phyloP scores from a whole-genome alignment of 2,888 invertebrate species.

The Yponomeuta malinellus region DNA sequence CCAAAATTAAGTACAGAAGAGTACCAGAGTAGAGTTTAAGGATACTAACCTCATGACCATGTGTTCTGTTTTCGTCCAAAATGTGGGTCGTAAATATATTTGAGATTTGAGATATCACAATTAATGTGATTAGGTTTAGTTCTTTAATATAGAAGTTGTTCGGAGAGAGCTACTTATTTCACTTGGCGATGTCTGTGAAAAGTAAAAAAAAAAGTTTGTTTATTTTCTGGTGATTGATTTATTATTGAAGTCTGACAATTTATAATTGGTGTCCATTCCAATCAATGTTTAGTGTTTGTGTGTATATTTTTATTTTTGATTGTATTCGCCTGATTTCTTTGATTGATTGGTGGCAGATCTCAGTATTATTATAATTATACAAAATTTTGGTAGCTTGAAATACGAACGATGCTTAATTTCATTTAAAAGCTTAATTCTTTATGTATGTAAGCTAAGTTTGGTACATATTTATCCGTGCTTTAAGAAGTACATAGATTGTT shows the following conservation, averaged over 20 bases:
- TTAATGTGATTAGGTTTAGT: background rate
- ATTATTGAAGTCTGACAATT: too few relatives aligned
- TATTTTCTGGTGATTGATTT: too few relatives aligned
- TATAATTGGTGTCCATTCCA: slow-evolving; percentile 34
- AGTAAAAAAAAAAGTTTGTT: too few relatives aligned
- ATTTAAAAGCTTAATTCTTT: too few relatives aligned
- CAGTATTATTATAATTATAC: slow-evolving; percentile 35
- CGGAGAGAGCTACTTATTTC: too few relatives aligned
- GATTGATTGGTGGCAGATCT: slow-evolving; percentile 36
- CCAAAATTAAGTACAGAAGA: background rate
- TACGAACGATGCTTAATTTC: background rate
- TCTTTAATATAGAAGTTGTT: background rate
- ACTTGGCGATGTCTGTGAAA: too few relatives aligned
- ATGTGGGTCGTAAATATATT: too few relatives aligned
- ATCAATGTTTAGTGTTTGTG: slow-evolving; percentile 42
- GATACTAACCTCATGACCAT: too few relatives aligned
- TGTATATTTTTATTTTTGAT: slow-evolving; percentile 20
- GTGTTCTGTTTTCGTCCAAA: too few relatives aligned
- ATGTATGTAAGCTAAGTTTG: background rate
- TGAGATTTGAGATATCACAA: background rate
- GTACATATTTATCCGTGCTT: slow-evolving; percentile 12
- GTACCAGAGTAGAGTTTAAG: background rate
- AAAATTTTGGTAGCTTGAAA: slow-evolving; percentile 20
- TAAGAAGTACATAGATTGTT: background rate
- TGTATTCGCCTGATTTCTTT: slow-evolving; percentile 22